Evolutionary conservation across 2,888 invertebrate genomes (phyloP), one percentile per base, ranked within the genome.

Genomic region (Rapana venosa): DNA sequence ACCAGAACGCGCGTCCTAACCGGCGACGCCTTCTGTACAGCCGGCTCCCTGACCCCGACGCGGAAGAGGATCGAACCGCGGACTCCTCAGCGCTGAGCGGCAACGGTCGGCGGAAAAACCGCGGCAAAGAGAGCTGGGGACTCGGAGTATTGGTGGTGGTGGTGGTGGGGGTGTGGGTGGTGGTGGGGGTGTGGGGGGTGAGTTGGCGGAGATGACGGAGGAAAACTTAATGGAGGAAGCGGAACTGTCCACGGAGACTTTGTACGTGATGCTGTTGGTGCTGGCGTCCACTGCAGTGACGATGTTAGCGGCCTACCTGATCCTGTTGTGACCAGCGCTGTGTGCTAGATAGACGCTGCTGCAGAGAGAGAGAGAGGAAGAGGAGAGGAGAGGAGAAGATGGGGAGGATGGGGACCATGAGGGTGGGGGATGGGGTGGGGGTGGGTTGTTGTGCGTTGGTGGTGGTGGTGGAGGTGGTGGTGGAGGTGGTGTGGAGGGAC

Each of bases 231-330:
- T 84, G 20, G 88, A 88, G 17, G 88, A 88, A 20, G 88, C 61
- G n/a, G 88, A 88, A 30, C 30, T 88, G 66, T 88, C 88, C 70
- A 84, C 88, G 70, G 88, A 88, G 56, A 84, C 84, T 83, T 70
- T 88, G 83, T 84, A 84, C 35, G 83, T 88, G 36, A 66, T 88
- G 32, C 88, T 88, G 70, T 36, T 88, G 8, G 88, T 88, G 35
- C 32, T 88, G 56, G 84, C 88, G 0, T 88, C 88, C 32, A 66
- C 88, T 15, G 88, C 88, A 4, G 58, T 88, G 1, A 88, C 81
- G 30, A 84, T 88, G 88, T 35, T 79, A 84, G 88, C 84, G 1
- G 88, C 88, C 6, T 88, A 88, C 58, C 84, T 88, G 20, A 81
- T 83, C 17, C 35, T 88, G 35, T 70, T 87, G 87, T 87, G 87